Base-by-base conservation (phyloP, 2,888 invertebrate genomes). In the Acanthosepion lycidas region DNA sequence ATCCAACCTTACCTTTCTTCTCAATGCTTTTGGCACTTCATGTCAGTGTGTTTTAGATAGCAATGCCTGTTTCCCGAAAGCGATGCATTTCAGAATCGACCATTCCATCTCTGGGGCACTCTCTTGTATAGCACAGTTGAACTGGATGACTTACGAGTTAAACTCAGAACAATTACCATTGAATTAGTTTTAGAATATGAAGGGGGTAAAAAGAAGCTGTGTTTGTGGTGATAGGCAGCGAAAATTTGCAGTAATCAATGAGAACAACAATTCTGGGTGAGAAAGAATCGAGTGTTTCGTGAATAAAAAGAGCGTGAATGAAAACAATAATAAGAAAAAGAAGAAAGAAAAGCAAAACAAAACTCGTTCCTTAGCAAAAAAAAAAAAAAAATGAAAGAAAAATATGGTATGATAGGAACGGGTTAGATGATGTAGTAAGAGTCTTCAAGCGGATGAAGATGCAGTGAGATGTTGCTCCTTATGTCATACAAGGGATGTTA, bases 141-240 rank as follows among this genome's bases (percentile, higher is more conserved):
- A 78, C 78, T 78, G n/a, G n/a, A 33, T 78, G 78, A 78, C 78
- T 78, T 78, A 78, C n/a, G 78, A 78, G n/a, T 78, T 78, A 78
- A 78, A 78, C 78, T 78, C 78, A n/a, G 78, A 78, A 78, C 78
- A 78, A 78, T 78, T 78, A 78, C 78, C 78, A 78, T 78, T 78
- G 78, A 78, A n/a, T 78, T 78, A 78, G n/a, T 78, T 78, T 78
- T n/a, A n/a, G 15, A n/a, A 78, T 78, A n/a, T n/a, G n/a, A 78
- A n/a, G n/a, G n/a, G 78, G 12, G 5, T n/a, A 78, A 78, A 78
- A 15, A 78, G 15, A 78, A 78, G 1, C 78, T 78, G 64, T 64
- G 26, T 78, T 78, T 78, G n/a, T 78, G 78, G 12, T 78, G 78
- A 78, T 78, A 15, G 15, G 78, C 12, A 15, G 78, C 15, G n/a